These are phyloP conservation scores for Coracopsis vasa DNA, from an alignment of 2,113 vertebrate species.

Conservation along the genomic window DNA sequence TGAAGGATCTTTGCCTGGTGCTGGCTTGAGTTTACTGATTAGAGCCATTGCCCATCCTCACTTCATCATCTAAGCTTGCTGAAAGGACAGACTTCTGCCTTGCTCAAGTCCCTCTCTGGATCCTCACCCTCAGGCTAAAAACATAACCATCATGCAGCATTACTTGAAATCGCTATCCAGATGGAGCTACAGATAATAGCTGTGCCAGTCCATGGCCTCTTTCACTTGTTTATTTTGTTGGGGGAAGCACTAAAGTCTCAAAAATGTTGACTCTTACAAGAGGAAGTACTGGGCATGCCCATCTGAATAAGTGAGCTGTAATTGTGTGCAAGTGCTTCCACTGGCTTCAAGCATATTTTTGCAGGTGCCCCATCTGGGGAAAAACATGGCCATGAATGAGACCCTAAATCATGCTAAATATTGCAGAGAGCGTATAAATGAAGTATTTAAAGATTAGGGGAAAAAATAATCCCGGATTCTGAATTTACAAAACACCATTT, in stretches of 20 bases:
- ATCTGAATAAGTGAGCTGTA: not conserved
- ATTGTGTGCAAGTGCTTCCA: not conserved
- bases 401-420: conserved; percentile 28
- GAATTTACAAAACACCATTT: conserved; percentile 53
- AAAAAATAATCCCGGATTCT: not conserved
- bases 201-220: not conserved
- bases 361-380: conserved; percentile 30
- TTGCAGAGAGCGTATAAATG: conserved; percentile 5
- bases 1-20: not conserved
- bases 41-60: not conserved
- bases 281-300: not conserved
- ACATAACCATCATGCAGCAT: not conserved
- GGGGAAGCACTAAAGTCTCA: conserved; percentile 6
- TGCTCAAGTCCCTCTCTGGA: not conserved
- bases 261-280: not conserved
- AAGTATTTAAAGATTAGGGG: conserved; percentile 39
- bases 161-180: not conserved
- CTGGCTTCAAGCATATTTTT: conserved; percentile 7
- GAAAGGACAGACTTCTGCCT: not conserved
- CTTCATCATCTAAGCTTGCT: not conserved
- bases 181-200: not conserved
- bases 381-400: not conserved
- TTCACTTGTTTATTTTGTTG: conserved; percentile 7
- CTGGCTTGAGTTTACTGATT: not conserved
- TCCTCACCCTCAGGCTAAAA: not conserved